Percentiles rank a stretch among this genome's conserved stretches.
phyloP scores from a whole-genome alignment of 2,797 vertebrate species.

The Microctenopoma stevenorrisi region DNA sequence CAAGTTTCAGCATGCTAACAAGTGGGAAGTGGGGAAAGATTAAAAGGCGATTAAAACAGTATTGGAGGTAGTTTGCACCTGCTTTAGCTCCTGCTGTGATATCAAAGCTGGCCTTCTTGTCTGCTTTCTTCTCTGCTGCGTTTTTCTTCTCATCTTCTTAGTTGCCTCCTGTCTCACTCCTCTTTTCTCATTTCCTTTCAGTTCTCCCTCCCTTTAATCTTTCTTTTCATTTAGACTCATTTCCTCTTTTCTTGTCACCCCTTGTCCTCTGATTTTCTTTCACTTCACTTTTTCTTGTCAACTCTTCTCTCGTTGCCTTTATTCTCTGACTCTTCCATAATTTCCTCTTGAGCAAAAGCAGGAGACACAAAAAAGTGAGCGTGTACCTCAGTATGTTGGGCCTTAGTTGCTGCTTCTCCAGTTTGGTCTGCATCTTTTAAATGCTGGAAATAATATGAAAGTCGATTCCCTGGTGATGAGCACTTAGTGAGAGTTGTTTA shows the following conservation, averaged over 20 bases:
- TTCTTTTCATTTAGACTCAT: constrained; percentile 53
- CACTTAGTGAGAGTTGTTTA: constrained; percentile 16
- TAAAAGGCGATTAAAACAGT: constrained; percentile 62
- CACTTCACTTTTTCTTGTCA: constrained; percentile 7
- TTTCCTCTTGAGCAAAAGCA: constrained; percentile 28
- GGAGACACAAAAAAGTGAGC: background rate
- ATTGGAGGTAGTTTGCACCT: constrained; percentile 49
- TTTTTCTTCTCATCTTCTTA: constrained; percentile 15
- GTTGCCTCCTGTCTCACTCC: constrained; percentile 28
- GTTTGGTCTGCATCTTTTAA: constrained; percentile 7
- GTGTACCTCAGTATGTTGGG: background rate
- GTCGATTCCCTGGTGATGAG: constrained; percentile 9
- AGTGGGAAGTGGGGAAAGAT: constrained; percentile 18
- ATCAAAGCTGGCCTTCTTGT: constrained; percentile 40
- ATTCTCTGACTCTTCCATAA: constrained; percentile 22
- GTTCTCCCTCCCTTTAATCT: constrained; percentile 31
- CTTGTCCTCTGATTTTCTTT: constrained; percentile 42
- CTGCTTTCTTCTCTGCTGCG: constrained; percentile 15
- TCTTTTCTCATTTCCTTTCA: constrained; percentile 50
- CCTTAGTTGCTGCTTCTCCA: background rate
- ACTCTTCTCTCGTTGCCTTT: constrained; percentile 12
- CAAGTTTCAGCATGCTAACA: constrained; percentile 44
- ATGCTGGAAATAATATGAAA: constrained; percentile 15
- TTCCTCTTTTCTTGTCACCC: constrained; percentile 37
- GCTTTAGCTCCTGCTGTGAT: constrained; percentile 49